A percentile compares a stretch with the other conserved stretches of the same genome.
These are phyloP conservation scores for Engraulis encrasicolus DNA, from an alignment of 2,113 vertebrate genomes.

Conservation along the genomic window DNA sequence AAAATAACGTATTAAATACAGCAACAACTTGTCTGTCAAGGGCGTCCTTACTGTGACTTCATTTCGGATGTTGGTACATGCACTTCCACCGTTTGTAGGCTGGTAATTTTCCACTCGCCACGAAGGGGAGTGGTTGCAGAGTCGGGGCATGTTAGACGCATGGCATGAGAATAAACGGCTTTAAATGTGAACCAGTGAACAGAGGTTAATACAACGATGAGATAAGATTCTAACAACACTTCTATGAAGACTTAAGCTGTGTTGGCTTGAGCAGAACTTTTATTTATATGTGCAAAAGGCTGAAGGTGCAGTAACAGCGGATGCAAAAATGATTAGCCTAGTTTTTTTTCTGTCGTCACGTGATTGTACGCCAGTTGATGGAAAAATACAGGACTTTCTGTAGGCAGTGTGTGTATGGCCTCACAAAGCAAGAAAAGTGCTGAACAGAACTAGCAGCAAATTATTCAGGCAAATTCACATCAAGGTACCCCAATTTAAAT, in stretches of 20 bases:
- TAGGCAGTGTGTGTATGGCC: slow-evolving; percentile 51
- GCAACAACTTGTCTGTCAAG: slow-evolving; percentile 5
- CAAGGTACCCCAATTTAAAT: not conserved
- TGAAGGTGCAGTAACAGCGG: slow-evolving; percentile 26
- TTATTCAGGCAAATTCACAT: not conserved
- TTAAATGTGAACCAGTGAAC: not conserved
- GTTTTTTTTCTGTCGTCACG: slow-evolving; percentile 63
- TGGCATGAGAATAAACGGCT: slow-evolving; percentile 57
- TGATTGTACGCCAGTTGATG: slow-evolving; percentile 79
- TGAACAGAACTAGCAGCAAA: not conserved
- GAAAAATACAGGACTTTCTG: slow-evolving; percentile 85
- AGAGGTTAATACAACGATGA: not conserved
- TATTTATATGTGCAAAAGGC: slow-evolving; percentile 4
- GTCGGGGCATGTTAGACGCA: slow-evolving; percentile 61
- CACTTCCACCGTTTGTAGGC: slow-evolving; percentile 76
- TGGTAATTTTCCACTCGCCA: slow-evolving; percentile 86
- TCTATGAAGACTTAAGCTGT: not conserved
- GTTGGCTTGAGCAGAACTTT: not conserved
- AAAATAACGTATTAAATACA: not conserved
- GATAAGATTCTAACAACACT: not conserved
- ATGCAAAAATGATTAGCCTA: slow-evolving; percentile 68
- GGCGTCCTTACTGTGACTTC: slow-evolving; percentile 6
- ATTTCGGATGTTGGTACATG: slow-evolving; percentile 55
- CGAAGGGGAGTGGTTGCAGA: slow-evolving; percentile 80
- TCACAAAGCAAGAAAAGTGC: slow-evolving; percentile 44